Percentiles rank a stretch among this genome's conserved stretches.
phyloP scores from a whole-genome alignment of 2,888 invertebrate species.

The Ichneumoninae sp. region DNA sequence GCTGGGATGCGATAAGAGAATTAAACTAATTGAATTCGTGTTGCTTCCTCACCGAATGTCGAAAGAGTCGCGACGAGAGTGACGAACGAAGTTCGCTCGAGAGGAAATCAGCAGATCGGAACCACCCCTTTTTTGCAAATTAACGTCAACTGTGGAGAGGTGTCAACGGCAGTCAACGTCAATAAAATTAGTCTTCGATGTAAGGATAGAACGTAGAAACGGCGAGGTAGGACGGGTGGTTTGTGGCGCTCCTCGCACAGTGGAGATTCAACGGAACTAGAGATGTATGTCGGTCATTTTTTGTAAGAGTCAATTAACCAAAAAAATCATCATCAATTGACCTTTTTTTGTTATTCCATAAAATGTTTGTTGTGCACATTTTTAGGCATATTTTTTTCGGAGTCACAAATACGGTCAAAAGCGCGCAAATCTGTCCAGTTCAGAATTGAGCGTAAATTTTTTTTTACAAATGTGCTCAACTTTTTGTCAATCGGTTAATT shows the following conservation, averaged over 20 bases:
- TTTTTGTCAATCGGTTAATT: too few species aligned
- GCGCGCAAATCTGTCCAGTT: too few species aligned
- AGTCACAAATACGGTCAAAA: too few species aligned
- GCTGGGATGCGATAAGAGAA: background rate
- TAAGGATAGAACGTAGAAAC: background rate
- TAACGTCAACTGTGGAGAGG: slow-evolving; percentile 64
- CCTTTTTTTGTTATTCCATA: too few species aligned
- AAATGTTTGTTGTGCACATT: too few species aligned
- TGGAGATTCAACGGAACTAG: background rate
- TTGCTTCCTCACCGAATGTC: slow-evolving; percentile 40
- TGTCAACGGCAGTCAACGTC: slow-evolving; percentile 75
- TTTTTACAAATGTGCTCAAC: too few species aligned
- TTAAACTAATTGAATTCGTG: background rate
- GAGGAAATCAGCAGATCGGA: slow-evolving; percentile 53
- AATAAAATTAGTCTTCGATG: slow-evolving; percentile 64
- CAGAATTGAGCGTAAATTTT: too few species aligned
- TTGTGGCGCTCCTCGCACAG: background rate
- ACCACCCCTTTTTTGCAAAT: slow-evolving; percentile 65
- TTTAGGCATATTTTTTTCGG: too few species aligned
- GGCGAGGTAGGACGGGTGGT: background rate
- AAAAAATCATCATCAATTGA: too few species aligned
- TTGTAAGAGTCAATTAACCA: too few species aligned
- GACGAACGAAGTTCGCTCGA: slow-evolving; percentile 28
- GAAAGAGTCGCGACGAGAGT: slow-evolving; percentile 13
- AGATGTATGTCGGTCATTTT: too few species aligned